Evolutionary conservation across 2,888 invertebrate genomes (phyloP), one percentile per base, ranked within the genome.

Genomic region (Eupeodes luniger): DNA sequence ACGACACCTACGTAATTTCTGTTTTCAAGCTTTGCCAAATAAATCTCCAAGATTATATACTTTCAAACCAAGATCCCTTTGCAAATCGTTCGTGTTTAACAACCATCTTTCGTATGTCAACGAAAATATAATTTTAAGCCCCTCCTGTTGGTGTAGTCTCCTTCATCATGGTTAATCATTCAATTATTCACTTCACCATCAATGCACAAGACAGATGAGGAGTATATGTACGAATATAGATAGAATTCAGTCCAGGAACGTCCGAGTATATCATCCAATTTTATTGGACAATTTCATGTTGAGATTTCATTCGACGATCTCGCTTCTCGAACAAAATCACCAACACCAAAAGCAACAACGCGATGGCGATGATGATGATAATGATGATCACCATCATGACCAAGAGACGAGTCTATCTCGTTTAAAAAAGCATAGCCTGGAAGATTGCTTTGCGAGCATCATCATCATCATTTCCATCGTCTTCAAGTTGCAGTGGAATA

Each of bases 121-220:
- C 57, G 36, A 51, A 44, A 34, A 19, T 47, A 12, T 51, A 44
- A 55, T 47, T 40, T 62, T 55, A 59, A 83, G 67, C 70, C 59
- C 55, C 74, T 78, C 66, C 70, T 67, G 49, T 27, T 66, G 53
- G 36, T 55, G 64, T 72, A 62, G 36, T 47, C 77, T 10, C 77
- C 27, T 66, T 27, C 47, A 66, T 66, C 77, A 53, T 62, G 64
- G 57, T 88, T 85, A 88, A 88, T 88, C 88, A 85, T 84, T 88
- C 88, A 88, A 84, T 88, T 88, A 88, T 84, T 88, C 84, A 88
- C 81, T 85, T 85, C 78, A 81, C 78, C 81, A 88, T 88, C 88
- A 88, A 88, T 85, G 84, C 84, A 84, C 88, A 27, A 27, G 88
- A 88, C 88, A 88, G 84, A 88, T 88, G 88, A 81, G 84, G 88